phyloP scores from a whole-genome alignment of 2,888 invertebrate genomes.

The Synergus umbraculus region DNA sequence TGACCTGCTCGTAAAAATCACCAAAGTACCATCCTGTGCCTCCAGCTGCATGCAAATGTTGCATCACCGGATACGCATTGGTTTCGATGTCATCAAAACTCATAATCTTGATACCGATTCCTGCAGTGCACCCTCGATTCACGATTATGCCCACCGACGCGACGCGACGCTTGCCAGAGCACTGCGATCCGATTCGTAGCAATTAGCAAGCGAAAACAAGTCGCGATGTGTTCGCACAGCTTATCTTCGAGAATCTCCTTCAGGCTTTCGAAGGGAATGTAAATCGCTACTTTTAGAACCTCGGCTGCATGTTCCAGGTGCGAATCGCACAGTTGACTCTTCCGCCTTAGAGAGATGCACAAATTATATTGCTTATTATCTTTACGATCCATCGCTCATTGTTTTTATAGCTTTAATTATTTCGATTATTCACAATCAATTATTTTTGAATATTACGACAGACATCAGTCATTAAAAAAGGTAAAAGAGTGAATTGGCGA shows the following conservation, averaged over 20 bases:
- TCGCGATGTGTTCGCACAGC: constrained; percentile 36
- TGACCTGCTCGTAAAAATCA: constrained; percentile 72
- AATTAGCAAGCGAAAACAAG: constrained; percentile 46
- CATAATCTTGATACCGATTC: constrained; percentile 34
- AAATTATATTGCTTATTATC: not conserved
- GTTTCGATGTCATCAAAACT: constrained; percentile 45
- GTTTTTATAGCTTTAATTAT: too few species aligned
- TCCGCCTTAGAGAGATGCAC: not conserved
- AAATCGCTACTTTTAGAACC: constrained; percentile 8
- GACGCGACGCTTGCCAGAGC: constrained; percentile 16
- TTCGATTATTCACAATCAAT: too few species aligned
- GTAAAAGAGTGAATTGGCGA: too few species aligned
- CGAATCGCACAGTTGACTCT: constrained; percentile 1
- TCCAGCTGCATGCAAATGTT: constrained; percentile 66
- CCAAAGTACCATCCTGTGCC: constrained; percentile 62
- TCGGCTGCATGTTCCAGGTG: constrained; percentile 21
- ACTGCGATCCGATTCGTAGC: constrained; percentile 46
- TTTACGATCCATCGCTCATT: not conserved
- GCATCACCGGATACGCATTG: constrained; percentile 49
- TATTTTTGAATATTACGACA: too few species aligned
- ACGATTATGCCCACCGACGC: constrained; percentile 17
- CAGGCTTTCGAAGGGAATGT: constrained; percentile 25
- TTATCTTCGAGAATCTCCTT: constrained; percentile 27
- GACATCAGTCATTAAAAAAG: too few species aligned
- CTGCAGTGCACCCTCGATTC: constrained; percentile 24